phyloP scores from a whole-genome alignment of 2,797 vertebrate species.

The Simalia tracyae region DNA sequence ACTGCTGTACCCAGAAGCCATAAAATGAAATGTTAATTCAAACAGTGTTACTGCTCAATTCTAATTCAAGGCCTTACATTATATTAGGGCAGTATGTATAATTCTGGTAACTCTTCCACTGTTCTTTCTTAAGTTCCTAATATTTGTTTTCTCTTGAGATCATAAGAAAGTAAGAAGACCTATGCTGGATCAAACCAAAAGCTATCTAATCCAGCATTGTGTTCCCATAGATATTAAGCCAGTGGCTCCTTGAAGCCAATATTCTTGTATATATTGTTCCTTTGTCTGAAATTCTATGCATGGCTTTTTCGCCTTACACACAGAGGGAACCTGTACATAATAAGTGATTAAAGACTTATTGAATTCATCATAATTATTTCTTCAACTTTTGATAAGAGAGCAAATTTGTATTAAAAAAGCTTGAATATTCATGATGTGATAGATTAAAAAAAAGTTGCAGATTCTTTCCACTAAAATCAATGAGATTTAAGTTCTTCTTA shows the following conservation, averaged over 20 bases:
- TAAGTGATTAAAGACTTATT: not conserved
- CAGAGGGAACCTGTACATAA: not conserved
- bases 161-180: not conserved
- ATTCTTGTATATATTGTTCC: not conserved
- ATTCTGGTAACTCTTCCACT: not conserved
- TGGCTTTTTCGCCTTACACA: not conserved
- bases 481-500: no score
- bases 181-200: not conserved
- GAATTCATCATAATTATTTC: not conserved
- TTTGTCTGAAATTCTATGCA: not conserved
- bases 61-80: not conserved
- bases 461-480: not conserved
- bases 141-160: not conserved
- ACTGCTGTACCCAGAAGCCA: no score
- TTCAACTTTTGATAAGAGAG: not conserved
- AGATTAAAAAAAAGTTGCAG: not conserved
- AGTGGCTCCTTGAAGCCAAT: not conserved
- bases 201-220: not conserved
- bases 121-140: not conserved
- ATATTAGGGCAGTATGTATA: not conserved
- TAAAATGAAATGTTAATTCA: conserved; percentile 22
- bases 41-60: conserved; percentile 9
- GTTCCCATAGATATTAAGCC: not conserved
- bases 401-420: not conserved
- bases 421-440: not conserved